phyloP scores from a whole-genome alignment of 30 jellyfish, hydroid and myxozoan species.

The Hydractinia symbiolongicarpus region DNA sequence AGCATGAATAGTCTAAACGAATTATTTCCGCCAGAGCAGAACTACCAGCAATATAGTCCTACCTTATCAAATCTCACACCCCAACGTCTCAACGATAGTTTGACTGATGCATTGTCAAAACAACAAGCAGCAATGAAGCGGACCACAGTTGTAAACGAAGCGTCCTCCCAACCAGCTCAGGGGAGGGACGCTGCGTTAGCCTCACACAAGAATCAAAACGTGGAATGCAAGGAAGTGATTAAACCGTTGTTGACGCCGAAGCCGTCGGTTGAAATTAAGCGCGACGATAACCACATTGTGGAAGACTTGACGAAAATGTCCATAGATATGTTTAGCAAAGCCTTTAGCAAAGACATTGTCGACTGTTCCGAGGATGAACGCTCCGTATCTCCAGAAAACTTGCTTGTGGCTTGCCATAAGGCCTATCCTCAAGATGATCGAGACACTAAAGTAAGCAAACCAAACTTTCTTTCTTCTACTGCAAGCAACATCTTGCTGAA shows the following conservation, averaged over 20 bases:
- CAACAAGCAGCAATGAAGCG: too few relatives aligned
- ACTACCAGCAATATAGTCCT: conserved; percentile 60
- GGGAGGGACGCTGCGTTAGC: conserved; percentile 28
- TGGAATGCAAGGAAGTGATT: neutral
- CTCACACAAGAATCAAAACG: conserved; percentile 20
- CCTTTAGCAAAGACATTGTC: conserved; percentile 5
- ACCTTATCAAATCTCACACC: conserved; percentile 57
- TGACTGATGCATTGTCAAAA: conserved; percentile 36
- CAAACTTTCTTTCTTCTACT: neutral
- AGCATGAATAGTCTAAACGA: conserved; percentile 3
- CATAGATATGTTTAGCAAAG: neutral
- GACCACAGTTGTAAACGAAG: too few relatives aligned
- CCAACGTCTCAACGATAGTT: conserved; percentile 56
- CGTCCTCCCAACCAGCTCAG: neutral
- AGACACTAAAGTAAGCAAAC: neutral
- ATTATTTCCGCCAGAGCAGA: conserved; percentile 13
- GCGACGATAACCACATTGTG: neutral
- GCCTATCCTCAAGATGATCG: conserved; percentile 15
- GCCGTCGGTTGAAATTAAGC: conserved; percentile 15
- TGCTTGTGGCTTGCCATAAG: conserved; percentile 12
- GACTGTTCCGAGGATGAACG: conserved; percentile 23
- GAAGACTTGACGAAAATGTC: neutral
- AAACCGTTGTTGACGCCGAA: neutral
- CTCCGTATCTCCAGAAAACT: conserved; percentile 21
- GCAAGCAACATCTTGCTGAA: neutral